Evolutionary conservation across 92 coral and sea anemone genomes (phyloP).

Genomic region (Heliopora coerulea): DNA sequence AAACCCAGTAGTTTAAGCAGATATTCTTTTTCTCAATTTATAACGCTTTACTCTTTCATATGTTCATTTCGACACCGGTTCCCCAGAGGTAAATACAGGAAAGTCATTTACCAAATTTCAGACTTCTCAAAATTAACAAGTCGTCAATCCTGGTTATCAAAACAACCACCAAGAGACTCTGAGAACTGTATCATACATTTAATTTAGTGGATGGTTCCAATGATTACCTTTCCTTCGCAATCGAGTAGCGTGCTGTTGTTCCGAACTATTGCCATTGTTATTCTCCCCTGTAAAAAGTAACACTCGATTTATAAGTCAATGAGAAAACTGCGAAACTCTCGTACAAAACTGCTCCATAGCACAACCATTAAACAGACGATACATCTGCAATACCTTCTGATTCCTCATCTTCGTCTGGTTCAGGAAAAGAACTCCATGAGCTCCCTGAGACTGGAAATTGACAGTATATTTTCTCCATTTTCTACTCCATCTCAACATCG

Average conservation of each 20-base stretch:
- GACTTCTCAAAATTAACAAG: neutral
- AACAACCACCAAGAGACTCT: neutral
- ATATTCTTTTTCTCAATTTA: neutral
- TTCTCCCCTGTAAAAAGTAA: constrained; percentile 93
- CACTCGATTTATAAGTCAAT: constrained; percentile 62
- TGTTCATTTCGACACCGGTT: constrained; percentile 1
- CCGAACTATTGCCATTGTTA: constrained; percentile 79
- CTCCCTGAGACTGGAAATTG: constrained; percentile 98
- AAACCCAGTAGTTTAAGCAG: constrained; percentile 19
- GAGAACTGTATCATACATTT: neutral
- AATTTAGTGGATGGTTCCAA: neutral
- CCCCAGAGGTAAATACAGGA: no score
- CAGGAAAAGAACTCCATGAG: constrained; percentile 94
- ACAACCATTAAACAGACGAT: constrained; percentile 34
- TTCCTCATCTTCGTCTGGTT: constrained; percentile 72
- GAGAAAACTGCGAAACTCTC: constrained; percentile 47
- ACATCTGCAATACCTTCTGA: constrained; percentile 76
- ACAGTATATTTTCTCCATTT: constrained; percentile 99
- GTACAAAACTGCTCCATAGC: constrained; percentile 26
- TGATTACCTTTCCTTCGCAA: constrained; percentile 80
- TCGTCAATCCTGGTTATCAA: neutral
- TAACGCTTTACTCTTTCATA: neutral
- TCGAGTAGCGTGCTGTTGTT: constrained; percentile 94
- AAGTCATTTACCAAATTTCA: neutral
- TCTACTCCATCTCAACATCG: constrained; percentile 19